Evolutionary conservation across 30 jellyfish, hydroid and myxozoan species (phyloP).

Genomic region (Rhopilema esculentum): DNA sequence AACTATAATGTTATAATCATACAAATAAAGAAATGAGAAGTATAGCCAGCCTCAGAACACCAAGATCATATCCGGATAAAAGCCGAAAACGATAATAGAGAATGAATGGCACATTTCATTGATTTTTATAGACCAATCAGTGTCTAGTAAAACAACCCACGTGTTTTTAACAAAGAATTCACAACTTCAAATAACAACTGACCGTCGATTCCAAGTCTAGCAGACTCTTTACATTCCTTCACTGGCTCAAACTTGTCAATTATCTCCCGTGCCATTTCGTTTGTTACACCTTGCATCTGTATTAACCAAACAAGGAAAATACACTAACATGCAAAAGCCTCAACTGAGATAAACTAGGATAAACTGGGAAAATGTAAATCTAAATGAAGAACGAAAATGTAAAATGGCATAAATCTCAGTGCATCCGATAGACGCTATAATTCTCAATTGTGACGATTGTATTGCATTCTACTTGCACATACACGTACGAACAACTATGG

Average conservation of each 20-base stretch:
- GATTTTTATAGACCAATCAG: not conserved
- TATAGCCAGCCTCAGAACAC: not conserved
- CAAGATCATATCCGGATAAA: not conserved
- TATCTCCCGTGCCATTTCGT: slow-evolving; percentile 17
- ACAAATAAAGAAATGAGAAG: not conserved
- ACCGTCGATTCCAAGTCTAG: slow-evolving; percentile 68
- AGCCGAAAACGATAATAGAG: not conserved
- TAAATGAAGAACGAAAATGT: no score
- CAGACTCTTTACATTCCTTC: slow-evolving; percentile 18
- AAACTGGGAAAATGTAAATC: no score
- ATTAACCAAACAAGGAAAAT: not conserved
- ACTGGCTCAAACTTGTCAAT: slow-evolving; percentile 65
- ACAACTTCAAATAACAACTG: no score
- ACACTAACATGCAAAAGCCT: not conserved
- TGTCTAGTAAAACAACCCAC: no score
- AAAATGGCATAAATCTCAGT: no score
- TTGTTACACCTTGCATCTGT: slow-evolving; percentile 44
- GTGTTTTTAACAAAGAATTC: no score
- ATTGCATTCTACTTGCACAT: no score
- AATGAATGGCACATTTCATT: not conserved
- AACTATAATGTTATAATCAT: no score
- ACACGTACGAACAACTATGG: no score
- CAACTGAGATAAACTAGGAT: no score
- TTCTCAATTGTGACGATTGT: no score
- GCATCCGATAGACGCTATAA: no score